These are phyloP conservation scores for Thripadectes ignobilis DNA, from an alignment of 2,797 vertebrate species.

Conservation along the genomic window DNA sequence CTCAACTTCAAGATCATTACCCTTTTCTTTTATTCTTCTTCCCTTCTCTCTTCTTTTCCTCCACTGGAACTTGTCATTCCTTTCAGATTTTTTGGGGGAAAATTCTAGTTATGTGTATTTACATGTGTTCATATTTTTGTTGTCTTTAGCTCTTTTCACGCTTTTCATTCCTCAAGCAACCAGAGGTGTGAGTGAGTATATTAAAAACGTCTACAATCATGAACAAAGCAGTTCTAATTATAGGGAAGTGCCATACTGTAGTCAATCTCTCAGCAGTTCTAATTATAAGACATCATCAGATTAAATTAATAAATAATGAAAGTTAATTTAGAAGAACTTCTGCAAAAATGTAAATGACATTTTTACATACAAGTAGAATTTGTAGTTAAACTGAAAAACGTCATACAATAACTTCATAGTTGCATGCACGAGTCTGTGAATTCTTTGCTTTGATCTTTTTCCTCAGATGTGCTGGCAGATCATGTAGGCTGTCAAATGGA, in stretches of 20 bases:
- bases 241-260: background rate
- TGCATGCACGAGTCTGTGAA: background rate
- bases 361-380: constrained; percentile 54
- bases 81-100: background rate
- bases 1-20: background rate
- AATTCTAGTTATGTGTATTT: background rate
- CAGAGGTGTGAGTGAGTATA: background rate
- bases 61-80: background rate
- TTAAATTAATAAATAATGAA: constrained; percentile 68
- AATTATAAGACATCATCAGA: constrained; percentile 61
- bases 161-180: background rate
- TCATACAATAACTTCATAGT: background rate
- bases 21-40: background rate
- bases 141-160: background rate
- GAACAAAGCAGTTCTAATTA: constrained; percentile 60
- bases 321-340: constrained; percentile 56
- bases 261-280: constrained; percentile 54
- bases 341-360: constrained; percentile 39
- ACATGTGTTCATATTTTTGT: background rate
- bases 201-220: background rate
- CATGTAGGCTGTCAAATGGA: constrained; percentile 55
- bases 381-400: constrained; percentile 37
- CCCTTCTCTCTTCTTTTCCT: background rate
- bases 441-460: constrained; percentile 51
- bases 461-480: constrained; percentile 2